Base-by-base conservation (phyloP, 2,888 invertebrate species). In the Cyclophora albipunctata region DNA sequence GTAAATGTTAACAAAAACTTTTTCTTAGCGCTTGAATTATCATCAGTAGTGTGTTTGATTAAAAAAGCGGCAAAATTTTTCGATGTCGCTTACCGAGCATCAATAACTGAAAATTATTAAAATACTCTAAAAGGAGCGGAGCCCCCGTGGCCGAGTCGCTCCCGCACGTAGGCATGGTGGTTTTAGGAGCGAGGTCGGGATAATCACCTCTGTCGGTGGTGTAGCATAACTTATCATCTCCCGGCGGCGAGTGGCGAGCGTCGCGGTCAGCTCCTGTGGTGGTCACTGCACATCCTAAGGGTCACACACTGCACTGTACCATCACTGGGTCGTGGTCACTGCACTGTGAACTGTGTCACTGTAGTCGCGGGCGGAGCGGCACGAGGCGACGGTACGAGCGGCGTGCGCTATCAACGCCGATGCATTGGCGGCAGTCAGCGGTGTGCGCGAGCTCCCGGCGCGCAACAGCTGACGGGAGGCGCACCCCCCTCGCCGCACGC, bases 381-480 rank as follows among this genome's bases (percentile, higher is more conserved):
- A 67, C 67, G 62, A 58, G 61, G 49, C 55, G 52, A 66, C 70
- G 69, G 67, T 69, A 69, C 81, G 72, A 62, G 78, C 81, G 82
- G 67, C 81, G 75, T 71, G 78, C 80, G 76, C 81, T 79, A 75
- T 78, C 80, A 75, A 75, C 84, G 80, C 79, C 81, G 84, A 79
- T 87, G 87, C 86, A 87, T 85, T 86, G 84, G 81, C 81, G 76
- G 78, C 73, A 71, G 77, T 78, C 78, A 78, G 75, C 73, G 68
- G 71, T 69, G 78, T 66, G 78, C 75, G 72, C 75, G 78, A 80
- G 80, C 74, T 83, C 83, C 84, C 82, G 83, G 79, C 85, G 81
- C 85, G 87, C 87, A 88, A 88, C 87, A 88, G 87, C 87, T 88
- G 87, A 86, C 85, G 84, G 85, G 86, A 84, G 85, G 82, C 84